Evolutionary conservation across 2,888 invertebrate species (phyloP), one percentile per base, ranked within the genome.

Genomic region (Polyommatus iphigenia): DNA sequence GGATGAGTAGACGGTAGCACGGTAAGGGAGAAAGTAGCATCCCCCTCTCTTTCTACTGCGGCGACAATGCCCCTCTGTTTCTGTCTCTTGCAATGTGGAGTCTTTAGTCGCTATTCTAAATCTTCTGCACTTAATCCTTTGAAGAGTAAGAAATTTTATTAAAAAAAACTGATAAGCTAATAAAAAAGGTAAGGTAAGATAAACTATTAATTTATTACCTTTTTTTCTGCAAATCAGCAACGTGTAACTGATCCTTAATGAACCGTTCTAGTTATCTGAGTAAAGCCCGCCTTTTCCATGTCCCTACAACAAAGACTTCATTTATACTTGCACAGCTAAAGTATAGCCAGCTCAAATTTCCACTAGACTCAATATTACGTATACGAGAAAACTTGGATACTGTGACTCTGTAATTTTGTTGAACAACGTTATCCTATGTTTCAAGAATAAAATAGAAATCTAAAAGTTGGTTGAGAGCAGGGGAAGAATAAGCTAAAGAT

Each of bases 291-390:
- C 67, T 67, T 67, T 67, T 67, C 67, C 67, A 6, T 67, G 67
- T 67, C 29, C 15, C 67, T 32, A 67, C 29, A 29, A 67, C 67
- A 67, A 67, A 29, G 67, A 29, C 67, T 32, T 67, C 67, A 67
- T 67, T 32, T 67, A 67, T 32, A 67, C 67, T 32, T 6, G 29
- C 67, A 15, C 29, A 67, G 67, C 67, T 67, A 67, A 67, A 67
- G 32, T 67, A 67, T 32, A 67, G 67, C 67, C 29, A 29, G 67
- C 67, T 67, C 67, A 67, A 67, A 67, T 67, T 32, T 67, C 67
- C 13, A 18, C 67, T 32, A 67, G 29, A 32, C 29, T 67, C 67
- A 67, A 67, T 67, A 67, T 67, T 67, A 67, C 67, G 20, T 67
- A 18, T 67, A 67, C 32, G 67, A 67, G 67, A 67, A 15, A 67